Evolutionary conservation across 2,113 vertebrate species (phyloP).

Genomic region (Chelonoidis abingdonii): DNA sequence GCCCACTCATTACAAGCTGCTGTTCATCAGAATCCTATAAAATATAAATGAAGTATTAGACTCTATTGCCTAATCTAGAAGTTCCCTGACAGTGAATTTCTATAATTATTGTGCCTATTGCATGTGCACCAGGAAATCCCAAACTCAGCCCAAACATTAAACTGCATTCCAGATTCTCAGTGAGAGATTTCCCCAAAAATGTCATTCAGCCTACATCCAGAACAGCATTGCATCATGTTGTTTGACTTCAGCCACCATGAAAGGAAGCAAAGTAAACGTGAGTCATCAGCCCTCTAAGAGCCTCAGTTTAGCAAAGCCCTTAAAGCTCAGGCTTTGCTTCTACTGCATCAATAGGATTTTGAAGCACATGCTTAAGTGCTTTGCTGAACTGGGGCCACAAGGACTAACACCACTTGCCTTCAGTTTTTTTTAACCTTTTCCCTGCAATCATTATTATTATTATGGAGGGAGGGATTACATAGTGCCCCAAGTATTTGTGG

Average conservation of each 20-base stretch:
- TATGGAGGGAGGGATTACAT: background rate
- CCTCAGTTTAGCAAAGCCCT: background rate
- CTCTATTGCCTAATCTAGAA: rapidly evolving
- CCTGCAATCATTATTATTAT: background rate
- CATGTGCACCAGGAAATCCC: background rate
- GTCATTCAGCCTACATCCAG: background rate
- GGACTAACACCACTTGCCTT: background rate
- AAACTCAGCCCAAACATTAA: background rate
- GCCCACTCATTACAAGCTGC: conserved; percentile 66
- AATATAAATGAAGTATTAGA: background rate
- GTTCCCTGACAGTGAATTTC: background rate
- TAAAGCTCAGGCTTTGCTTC: background rate
- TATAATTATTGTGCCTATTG: background rate
- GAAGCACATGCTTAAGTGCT: background rate
- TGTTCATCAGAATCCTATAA: conserved; percentile 76
- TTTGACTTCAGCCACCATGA: background rate
- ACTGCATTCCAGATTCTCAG: background rate
- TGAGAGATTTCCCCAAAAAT: background rate
- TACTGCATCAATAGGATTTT: background rate
- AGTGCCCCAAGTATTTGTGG: background rate
- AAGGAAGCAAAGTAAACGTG: background rate
- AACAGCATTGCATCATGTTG: background rate
- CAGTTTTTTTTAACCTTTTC: background rate
- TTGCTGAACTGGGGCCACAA: background rate
- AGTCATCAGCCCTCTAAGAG: background rate